These are phyloP conservation scores for Oophaga sylvatica DNA, from an alignment of 2,797 vertebrate species.

Conservation along the genomic window DNA sequence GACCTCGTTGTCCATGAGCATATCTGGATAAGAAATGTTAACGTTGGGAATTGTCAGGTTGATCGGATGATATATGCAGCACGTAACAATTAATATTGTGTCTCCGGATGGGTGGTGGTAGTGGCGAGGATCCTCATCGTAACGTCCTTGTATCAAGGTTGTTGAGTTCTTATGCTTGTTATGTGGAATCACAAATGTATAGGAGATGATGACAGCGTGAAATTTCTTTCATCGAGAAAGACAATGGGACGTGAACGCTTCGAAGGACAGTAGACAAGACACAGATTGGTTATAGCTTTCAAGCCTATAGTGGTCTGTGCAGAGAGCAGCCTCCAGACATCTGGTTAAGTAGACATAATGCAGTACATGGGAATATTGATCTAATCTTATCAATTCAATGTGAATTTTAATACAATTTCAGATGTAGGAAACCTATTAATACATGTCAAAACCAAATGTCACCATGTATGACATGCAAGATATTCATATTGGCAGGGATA, in stretches of 20 bases:
- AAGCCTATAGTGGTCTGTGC: no score
- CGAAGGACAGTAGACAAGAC: background rate
- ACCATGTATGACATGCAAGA: background rate
- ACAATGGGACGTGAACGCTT: background rate
- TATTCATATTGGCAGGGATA: background rate
- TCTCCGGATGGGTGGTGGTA: background rate
- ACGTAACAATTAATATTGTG: background rate
- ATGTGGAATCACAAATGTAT: background rate
- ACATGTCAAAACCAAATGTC: background rate
- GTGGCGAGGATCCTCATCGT: background rate
- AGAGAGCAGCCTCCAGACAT: background rate
- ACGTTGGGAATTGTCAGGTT: background rate
- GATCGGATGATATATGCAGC: background rate
- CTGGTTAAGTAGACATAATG: background rate
- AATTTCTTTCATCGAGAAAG: background rate
- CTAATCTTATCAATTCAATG: background rate
- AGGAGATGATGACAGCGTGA: background rate
- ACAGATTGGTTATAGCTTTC: background rate
- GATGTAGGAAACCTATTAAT: background rate
- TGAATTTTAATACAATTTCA: background rate
- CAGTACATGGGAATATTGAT: background rate
- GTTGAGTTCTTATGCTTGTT: background rate
- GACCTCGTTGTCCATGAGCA: background rate
- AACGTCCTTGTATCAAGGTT: conserved; percentile 37
- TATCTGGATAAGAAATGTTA: background rate